These are phyloP conservation scores for Cichlasoma orientale DNA, from an alignment of 2,797 vertebrate species.

Conservation along the genomic window DNA sequence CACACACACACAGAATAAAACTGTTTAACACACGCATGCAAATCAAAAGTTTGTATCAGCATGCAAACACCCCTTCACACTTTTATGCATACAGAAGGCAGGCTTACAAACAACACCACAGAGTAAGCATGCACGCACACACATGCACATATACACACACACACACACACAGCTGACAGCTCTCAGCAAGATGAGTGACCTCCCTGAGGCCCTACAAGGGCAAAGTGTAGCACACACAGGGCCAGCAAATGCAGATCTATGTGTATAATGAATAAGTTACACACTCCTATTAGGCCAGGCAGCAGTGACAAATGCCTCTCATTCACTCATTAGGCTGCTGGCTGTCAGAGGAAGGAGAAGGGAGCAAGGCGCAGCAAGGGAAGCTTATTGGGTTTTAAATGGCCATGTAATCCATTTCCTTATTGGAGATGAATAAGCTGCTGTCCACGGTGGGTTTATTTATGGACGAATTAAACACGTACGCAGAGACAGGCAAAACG, in stretches of 20 bases:
- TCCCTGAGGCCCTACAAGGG: constrained; percentile 51
- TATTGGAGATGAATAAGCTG: constrained; percentile 74
- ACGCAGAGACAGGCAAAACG: constrained; percentile 26
- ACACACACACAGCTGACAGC: constrained; percentile 14
- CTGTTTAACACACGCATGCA: neutral
- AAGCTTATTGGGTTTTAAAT: constrained; percentile 78
- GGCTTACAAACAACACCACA: neutral
- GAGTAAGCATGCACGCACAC: too few relatives aligned
- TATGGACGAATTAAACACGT: constrained; percentile 64
- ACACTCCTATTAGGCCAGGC: constrained; percentile 71
- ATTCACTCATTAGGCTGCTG: constrained; percentile 77
- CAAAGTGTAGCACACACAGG: neutral
- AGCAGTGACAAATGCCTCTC: constrained; percentile 77
- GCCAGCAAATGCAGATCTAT: constrained; percentile 59
- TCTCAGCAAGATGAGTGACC: constrained; percentile 25
- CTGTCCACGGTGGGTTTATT: constrained; percentile 62
- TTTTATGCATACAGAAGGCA: neutral
- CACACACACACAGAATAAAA: neutral
- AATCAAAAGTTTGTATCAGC: constrained; percentile 19
- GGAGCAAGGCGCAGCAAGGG: constrained; percentile 19
- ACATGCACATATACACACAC: neutral
- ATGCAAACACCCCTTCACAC: neutral
- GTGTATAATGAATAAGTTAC: constrained; percentile 79
- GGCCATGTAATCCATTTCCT: constrained; percentile 74
- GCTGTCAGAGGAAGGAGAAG: constrained; percentile 48